Evolutionary conservation across 2,888 invertebrate genomes (phyloP).

Genomic region (Diarsia dahlii): DNA sequence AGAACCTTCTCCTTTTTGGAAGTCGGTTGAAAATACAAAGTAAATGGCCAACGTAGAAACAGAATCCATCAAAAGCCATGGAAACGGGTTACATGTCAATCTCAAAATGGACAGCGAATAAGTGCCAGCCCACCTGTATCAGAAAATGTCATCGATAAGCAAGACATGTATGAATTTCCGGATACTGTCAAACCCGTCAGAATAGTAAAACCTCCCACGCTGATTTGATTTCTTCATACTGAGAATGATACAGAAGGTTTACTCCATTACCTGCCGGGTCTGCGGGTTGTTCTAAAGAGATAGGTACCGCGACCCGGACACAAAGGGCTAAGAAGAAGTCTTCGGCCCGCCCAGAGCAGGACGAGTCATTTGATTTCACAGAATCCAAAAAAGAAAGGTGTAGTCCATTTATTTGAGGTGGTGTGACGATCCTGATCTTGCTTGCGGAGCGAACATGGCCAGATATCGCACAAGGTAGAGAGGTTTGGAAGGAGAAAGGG

Average conservation of each 20-base stretch:
- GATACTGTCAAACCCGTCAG: conserved; percentile 37
- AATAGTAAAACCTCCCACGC: conserved; percentile 51
- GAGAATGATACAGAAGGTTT: conserved; percentile 21
- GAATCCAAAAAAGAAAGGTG: no score
- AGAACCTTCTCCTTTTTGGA: no score
- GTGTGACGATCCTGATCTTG: no score
- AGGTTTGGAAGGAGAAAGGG: no score
- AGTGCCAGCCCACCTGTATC: conserved; percentile 31
- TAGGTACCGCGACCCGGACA: no score
- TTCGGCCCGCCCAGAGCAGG: no score
- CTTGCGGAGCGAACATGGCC: no score
- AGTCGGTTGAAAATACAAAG: not conserved
- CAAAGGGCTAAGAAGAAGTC: no score
- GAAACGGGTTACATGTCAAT: conserved; percentile 6
- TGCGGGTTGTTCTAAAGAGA: no score
- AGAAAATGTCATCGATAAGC: conserved; percentile 51
- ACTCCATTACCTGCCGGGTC: not conserved
- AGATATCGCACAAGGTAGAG: no score
- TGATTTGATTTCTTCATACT: not conserved
- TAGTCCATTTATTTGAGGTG: no score
- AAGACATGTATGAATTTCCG: conserved; percentile 54
- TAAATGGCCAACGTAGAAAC: not conserved
- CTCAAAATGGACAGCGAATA: conserved; percentile 13
- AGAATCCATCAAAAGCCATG: conserved; percentile 1
- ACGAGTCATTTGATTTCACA: no score